Conservation (phyloP, 1,140 invertebrate genomes). For the Antheraea mylitta region DNA sequence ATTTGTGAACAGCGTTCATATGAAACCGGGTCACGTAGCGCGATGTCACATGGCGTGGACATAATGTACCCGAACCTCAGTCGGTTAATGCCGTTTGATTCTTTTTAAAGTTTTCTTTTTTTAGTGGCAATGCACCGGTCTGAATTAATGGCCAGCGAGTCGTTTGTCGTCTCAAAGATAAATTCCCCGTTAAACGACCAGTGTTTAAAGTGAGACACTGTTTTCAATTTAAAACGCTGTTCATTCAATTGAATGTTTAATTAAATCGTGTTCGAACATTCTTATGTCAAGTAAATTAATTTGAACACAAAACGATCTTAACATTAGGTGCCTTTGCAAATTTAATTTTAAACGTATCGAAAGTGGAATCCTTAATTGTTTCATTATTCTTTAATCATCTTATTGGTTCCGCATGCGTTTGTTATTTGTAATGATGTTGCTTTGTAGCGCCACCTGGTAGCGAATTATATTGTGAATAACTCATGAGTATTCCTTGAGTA, state of each 20-base stretch:
- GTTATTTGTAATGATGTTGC: no score
- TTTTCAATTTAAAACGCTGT: constrained; percentile 21
- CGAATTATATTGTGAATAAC: no score
- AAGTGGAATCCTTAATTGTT: background rate
- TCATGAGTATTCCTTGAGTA: no score
- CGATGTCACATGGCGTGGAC: background rate
- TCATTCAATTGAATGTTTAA: constrained; percentile 23
- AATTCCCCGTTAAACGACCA: constrained; percentile 27
- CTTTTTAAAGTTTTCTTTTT: constrained; percentile 31
- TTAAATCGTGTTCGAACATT: constrained; percentile 5
- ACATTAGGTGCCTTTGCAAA: background rate
- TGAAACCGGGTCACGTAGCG: background rate
- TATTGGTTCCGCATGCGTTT: no score
- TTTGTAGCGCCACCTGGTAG: no score
- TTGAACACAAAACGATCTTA: background rate
- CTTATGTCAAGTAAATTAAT: background rate
- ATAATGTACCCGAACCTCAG: constrained; percentile 5
- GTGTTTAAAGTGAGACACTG: constrained; percentile 28
- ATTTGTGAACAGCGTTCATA: background rate
- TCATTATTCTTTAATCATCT: no score
- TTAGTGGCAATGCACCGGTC: constrained; percentile 28
- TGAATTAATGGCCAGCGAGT: constrained; percentile 30
- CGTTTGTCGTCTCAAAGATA: constrained; percentile 28
- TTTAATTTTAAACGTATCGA: background rate
- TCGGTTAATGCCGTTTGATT: constrained; percentile 36